These are phyloP conservation scores for Apostichopus leukothele DNA, from an alignment of 53 echinoderm and acorn worm genomes.

Conservation along the genomic window DNA sequence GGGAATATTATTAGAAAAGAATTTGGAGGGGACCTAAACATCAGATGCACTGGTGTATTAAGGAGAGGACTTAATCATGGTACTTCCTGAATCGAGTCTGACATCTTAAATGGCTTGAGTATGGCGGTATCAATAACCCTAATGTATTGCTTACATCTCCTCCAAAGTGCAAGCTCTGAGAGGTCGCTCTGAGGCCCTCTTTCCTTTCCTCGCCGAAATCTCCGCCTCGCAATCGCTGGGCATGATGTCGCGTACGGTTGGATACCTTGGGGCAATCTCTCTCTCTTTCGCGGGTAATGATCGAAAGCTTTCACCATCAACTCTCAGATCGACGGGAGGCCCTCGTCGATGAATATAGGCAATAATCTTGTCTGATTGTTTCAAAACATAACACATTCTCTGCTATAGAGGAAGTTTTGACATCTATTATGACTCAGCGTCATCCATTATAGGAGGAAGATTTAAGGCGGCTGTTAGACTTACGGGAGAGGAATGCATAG, in stretches of 20 bases:
- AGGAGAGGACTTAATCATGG: neutral
- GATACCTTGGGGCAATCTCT: slow-evolving; percentile 7
- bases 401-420: neutral
- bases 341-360: slow-evolving; percentile 33
- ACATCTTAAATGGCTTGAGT: neutral
- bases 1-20: too few relatives aligned
- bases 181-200: neutral
- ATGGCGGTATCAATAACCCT: neutral
- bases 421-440: slow-evolving; percentile 37
- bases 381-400: slow-evolving; percentile 22
- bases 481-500: neutral
- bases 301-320: neutral
- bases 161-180: neutral
- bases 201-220: neutral
- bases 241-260: neutral
- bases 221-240: neutral
- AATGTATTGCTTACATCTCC: slow-evolving; percentile 21
- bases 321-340: slow-evolving; percentile 17
- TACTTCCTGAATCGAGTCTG: neutral
- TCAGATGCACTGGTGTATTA: neutral
- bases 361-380: slow-evolving; percentile 23
- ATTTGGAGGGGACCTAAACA: neutral
- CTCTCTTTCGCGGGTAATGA: neutral
- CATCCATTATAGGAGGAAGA: neutral
- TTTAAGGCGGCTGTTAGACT: neutral